Evolutionary conservation across 2,888 invertebrate species (phyloP), one percentile per base, ranked within the genome.

Genomic region (Lasioglossum villosulum): DNA sequence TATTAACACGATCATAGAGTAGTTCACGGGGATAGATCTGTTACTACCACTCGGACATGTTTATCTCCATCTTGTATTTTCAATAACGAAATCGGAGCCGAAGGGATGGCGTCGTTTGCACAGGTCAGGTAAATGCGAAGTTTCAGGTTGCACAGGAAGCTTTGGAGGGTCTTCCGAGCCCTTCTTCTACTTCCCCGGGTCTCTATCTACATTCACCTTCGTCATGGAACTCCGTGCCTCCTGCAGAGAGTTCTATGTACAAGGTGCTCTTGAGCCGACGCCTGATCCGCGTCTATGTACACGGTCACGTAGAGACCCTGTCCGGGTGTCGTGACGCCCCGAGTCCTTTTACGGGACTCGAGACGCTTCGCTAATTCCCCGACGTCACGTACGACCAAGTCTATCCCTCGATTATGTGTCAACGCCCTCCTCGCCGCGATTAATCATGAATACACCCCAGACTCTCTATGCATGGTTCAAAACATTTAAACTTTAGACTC

Each of bases 311-410:
- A 84, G 71, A 72, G 78, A 37, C 63, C 71, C 70, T 34, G 59
- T 16, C 27, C 74, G 23, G 56, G 84, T 75, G 83, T 83, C 84
- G 70, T 78, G 84, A 84, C 84, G 78, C 78, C 59, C 84, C 59
- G 74, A 84, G 85, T 85, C 84, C 84, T 84, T 84, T 84, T 71
- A 74, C 78, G 70, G 75, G 52, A 78, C 84, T 85, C 84, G 84
- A 84, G 85, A 84, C 85, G 84, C 84, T 84, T 78, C 84, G 14
- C 85, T 84, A 75, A 84, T 84, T 84, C 48, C 39, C 78, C 85
- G 75, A 85, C 84, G 71, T 84, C 84, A 84, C 85, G 85, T 78
- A 84, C 84, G 71, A 52, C 52, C 84, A 74, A 84, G 85, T 72
- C 78, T 52, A 70, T 59, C 70, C 27, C 78, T 52, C 78, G 83